Evolutionary conservation across 2,113 vertebrate genomes (phyloP).

Genomic region (Excalfactoria chinensis): DNA sequence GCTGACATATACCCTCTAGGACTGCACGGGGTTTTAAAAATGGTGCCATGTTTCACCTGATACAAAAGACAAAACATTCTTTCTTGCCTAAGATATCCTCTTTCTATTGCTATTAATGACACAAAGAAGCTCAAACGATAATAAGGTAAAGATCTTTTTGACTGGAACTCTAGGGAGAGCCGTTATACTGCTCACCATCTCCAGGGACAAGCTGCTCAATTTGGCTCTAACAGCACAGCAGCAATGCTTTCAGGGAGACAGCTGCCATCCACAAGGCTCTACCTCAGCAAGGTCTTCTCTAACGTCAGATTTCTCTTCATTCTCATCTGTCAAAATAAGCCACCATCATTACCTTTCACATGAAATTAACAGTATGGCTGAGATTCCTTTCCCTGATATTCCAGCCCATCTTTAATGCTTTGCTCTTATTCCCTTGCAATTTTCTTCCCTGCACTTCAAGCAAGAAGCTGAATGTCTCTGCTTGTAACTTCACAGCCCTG

Average conservation of each 20-base stretch:
- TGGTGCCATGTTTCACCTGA: fast-evolving
- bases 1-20: neutral
- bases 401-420: neutral
- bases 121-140: neutral
- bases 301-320: neutral
- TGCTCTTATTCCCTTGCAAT: neutral
- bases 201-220: neutral
- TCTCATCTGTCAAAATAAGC: neutral
- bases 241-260: neutral
- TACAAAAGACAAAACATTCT: neutral
- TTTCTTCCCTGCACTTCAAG: neutral
- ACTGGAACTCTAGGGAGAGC: neutral
- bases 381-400: neutral
- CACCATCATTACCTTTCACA: neutral
- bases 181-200: neutral
- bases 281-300: neutral
- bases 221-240: neutral
- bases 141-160: neutral
- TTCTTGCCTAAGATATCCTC: neutral
- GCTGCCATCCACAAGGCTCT: too few relatives aligned
- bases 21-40: neutral
- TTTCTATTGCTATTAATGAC: neutral
- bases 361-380: neutral
- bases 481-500: neutral
- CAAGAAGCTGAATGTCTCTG: neutral